Percentiles rank a stretch among this genome's conserved stretches.
phyloP scores from a whole-genome alignment of 2,888 invertebrate species.

The Macrophya alboannulata region DNA sequence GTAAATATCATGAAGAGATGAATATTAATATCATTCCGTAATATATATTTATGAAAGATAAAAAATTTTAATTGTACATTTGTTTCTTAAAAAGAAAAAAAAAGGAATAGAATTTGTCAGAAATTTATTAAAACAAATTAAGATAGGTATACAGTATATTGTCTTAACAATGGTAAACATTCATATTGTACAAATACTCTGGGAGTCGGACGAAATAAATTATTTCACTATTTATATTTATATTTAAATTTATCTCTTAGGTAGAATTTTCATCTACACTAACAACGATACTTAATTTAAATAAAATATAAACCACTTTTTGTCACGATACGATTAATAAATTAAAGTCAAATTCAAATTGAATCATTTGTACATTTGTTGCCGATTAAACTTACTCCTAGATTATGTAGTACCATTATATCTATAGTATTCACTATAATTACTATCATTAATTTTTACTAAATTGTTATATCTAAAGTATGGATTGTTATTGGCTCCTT shows the following conservation, averaged over 20 bases:
- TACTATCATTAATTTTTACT: not conserved
- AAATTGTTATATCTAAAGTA: not conserved
- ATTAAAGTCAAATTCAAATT: conserved; percentile 28
- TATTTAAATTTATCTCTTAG: conserved; percentile 31
- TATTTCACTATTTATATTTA: conserved; percentile 48
- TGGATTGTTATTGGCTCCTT: not conserved
- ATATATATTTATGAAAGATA: conserved; percentile 27
- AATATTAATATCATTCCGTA: conserved; percentile 43
- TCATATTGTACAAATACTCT: conserved; percentile 42
- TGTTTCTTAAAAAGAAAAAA: not conserved
- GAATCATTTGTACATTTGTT: not conserved
- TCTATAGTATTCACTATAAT: not conserved
- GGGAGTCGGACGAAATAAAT: conserved; percentile 43
- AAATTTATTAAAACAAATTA: conserved; percentile 11
- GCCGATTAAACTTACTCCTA: not conserved
- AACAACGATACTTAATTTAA: conserved; percentile 2
- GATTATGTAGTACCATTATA: not conserved
- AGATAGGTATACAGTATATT: not conserved
- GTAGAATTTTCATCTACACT: conserved; percentile 32
- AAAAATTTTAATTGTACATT: conserved; percentile 32
- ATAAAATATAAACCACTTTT: not conserved
- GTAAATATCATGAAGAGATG: conserved; percentile 39
- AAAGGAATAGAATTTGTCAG: not conserved
- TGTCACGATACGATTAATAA: not conserved
- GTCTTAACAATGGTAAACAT: not conserved